Conservation (phyloP, 2,113 vertebrate genomes). For the Chaetops frenatus region DNA sequence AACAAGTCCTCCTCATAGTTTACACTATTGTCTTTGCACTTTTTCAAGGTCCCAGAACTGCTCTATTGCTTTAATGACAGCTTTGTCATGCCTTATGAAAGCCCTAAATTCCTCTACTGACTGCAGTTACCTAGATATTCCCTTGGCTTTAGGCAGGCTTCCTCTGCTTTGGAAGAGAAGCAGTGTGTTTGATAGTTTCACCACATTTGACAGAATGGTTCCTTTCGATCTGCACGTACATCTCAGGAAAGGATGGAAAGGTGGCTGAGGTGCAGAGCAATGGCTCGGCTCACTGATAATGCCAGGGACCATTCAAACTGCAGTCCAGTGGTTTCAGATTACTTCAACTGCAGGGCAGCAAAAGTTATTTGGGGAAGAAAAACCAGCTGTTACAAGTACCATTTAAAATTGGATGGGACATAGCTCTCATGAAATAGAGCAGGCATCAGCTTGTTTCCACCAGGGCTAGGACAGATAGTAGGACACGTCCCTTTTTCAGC, state of each 20-base stretch:
- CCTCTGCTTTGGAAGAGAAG: background rate
- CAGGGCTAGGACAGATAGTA: background rate
- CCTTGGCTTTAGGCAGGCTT: background rate
- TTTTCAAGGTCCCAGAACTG: background rate
- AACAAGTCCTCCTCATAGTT: background rate
- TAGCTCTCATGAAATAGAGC: background rate
- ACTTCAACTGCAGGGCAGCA: background rate
- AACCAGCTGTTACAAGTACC: background rate
- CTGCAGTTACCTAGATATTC: background rate
- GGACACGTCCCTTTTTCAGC: background rate
- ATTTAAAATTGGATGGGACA: conserved; percentile 3
- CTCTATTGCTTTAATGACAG: background rate
- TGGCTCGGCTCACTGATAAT: background rate
- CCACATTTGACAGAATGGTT: background rate
- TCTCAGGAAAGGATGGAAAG: background rate
- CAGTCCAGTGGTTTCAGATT: background rate
- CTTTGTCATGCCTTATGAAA: background rate
- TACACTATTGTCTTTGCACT: background rate
- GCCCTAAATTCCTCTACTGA: background rate
- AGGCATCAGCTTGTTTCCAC: background rate
- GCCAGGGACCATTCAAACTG: conserved; percentile 5
- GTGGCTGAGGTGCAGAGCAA: background rate
- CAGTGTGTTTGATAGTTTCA: background rate
- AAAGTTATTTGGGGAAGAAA: conserved; percentile 10
- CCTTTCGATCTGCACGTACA: background rate